A percentile compares a stretch with the other conserved stretches of the same genome.
Conservation (phyloP, 2,113 vertebrate genomes). For the Brachypteracias leptosomus region DNA sequence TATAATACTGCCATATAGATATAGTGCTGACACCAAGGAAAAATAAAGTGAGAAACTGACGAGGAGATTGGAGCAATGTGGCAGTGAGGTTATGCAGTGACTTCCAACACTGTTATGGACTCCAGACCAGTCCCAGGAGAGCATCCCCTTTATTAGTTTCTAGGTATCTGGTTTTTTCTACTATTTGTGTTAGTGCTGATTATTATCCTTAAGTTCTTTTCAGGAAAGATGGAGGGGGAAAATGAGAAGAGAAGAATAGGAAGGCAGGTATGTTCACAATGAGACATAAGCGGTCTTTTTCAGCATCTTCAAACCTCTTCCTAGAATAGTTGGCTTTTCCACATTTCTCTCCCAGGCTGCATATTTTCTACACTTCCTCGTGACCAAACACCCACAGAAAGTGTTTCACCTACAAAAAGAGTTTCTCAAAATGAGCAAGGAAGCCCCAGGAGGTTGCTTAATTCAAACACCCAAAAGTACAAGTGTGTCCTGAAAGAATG, state of each 20-base stretch:
- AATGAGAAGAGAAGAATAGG: background rate
- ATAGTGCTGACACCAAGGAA: background rate
- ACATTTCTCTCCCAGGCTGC: background rate
- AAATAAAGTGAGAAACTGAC: background rate
- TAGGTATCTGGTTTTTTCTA: background rate
- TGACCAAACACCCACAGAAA: background rate
- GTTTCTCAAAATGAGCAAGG: conserved; percentile 8
- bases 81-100: background rate
- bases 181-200: background rate
- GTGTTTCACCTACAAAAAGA: background rate
- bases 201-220: background rate
- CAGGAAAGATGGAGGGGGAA: background rate
- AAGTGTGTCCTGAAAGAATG: background rate
- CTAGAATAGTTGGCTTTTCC: background rate
- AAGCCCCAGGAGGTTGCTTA: conserved; percentile 31
- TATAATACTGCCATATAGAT: background rate
- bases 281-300: background rate
- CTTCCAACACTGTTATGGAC: background rate
- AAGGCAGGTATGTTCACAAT: background rate
- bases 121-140: background rate
- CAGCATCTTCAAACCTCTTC: background rate
- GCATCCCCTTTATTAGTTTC: background rate
- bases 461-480: conserved; percentile 25
- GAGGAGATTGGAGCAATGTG: background rate
- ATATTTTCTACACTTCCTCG: background rate